Percentiles rank a stretch among this genome's conserved stretches.
Evolutionary conservation across 1,140 invertebrate genomes (phyloP).

Genomic region (Magallana angulata): DNA sequence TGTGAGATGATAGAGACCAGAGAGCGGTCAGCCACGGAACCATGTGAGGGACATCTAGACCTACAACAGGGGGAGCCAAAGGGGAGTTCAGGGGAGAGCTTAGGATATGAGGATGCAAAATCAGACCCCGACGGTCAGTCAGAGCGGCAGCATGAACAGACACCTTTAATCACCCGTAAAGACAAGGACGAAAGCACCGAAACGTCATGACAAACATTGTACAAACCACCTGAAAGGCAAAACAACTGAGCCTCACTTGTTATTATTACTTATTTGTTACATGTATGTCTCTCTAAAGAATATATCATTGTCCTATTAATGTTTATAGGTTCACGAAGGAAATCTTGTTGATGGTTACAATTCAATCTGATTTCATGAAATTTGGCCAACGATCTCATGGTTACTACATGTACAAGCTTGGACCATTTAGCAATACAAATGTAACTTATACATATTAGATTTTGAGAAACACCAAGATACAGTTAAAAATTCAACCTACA

Average conservation of each 20-base stretch:
- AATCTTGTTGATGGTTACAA: too few species aligned
- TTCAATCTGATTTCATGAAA: too few species aligned
- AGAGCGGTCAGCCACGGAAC: constrained; percentile 21
- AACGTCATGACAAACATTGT: not conserved
- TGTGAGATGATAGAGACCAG: not conserved
- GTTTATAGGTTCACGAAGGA: too few species aligned
- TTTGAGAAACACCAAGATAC: too few species aligned
- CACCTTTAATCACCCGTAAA: constrained; percentile 3
- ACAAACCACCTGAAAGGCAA: not conserved
- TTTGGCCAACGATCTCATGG: too few species aligned
- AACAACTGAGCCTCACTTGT: not conserved
- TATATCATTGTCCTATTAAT: too few species aligned
- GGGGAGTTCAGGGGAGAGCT: constrained; percentile 23
- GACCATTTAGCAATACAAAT: too few species aligned
- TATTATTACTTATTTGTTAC: too few species aligned
- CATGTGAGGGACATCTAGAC: not conserved
- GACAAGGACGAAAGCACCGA: not conserved
- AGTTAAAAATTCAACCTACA: too few species aligned
- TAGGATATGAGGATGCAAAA: constrained; percentile 32
- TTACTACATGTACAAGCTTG: too few species aligned
- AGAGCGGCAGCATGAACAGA: constrained; percentile 8
- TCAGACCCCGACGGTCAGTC: not conserved
- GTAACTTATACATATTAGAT: too few species aligned
- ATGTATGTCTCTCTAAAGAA: too few species aligned
- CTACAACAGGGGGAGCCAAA: not conserved